Evolutionary conservation across 2,888 invertebrate species (phyloP), one percentile per base, ranked within the genome.

Genomic region (Eristalinus sepulchralis): DNA sequence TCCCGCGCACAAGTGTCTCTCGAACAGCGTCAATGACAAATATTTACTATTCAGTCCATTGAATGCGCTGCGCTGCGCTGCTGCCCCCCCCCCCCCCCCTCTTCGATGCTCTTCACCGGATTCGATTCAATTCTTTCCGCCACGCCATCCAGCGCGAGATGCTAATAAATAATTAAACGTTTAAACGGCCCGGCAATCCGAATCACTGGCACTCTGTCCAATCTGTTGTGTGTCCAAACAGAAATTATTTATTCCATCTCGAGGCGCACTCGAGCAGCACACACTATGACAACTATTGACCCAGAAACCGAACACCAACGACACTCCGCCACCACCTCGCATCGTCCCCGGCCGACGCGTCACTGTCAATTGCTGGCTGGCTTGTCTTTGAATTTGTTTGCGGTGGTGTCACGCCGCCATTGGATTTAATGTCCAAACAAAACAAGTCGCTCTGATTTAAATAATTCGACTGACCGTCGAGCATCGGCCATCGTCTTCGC

Each of bases 271-370:
- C 34, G 47, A 57, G 57, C 62, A 10, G 47, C 47, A 47, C 47
- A 47, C 66, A 67, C 75, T 67, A 57, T 39, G 75, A 33, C 59
- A 76, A 76, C 76, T 67, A 67, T 76, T 67, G 76, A 76, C 76
- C 76, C 59, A 76, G 76, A 76, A 76, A 76, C 47, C 47, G 22
- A 60, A 39, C 59, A 59, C 13, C 36, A 67, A 22, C 24, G 53
- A 59, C 70, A 36, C 17, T 5, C 0, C 27, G 27, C 57, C 17
- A 0, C 39, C 13, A 0, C 39, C n/a, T 5, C 39, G 17, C 17
- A 17, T 17, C 47, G 17, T 17, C 8, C 1, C 47, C 17, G 1
- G 34, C 10, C 6, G 5, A 47, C n/a, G 2, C 27, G 27, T 27
- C 27, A 27, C 27, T 27, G 27, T 27, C 39, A 6, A 6, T 47